phyloP scores from a whole-genome alignment of 2,888 invertebrate species.

The Leptopilina myrica region DNA sequence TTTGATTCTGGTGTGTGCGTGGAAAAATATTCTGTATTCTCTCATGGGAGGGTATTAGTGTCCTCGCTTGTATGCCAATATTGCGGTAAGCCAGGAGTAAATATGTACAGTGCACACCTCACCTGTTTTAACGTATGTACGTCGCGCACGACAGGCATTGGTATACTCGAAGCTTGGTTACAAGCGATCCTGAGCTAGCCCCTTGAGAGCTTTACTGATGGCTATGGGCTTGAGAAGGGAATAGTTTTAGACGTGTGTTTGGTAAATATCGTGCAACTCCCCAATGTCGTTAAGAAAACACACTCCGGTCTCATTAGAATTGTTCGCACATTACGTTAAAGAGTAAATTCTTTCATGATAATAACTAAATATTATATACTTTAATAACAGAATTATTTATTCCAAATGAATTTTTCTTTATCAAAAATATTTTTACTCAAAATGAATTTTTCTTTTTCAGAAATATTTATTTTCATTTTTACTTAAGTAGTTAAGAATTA shows the following conservation, averaged over 20 bases:
- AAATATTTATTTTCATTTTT: no score
- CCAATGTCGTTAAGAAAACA: constrained; percentile 56
- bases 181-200: constrained; percentile 31
- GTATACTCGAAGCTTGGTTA: constrained; percentile 30
- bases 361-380: neutral
- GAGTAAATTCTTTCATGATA: neutral
- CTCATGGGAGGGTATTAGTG: constrained; percentile 42
- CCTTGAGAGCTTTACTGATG: constrained; percentile 2
- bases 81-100: constrained; percentile 47
- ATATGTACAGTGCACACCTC: constrained; percentile 47
- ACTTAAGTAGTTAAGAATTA: no score
- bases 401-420: no score
- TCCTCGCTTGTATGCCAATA: constrained; percentile 43
- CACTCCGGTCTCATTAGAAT: constrained; percentile 52
- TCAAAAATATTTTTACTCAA: no score
- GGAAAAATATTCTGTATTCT: constrained; percentile 26
- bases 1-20: constrained; percentile 3
- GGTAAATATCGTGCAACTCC: constrained; percentile 61
- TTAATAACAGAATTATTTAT: neutral
- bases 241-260: constrained; percentile 55
- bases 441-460: no score
- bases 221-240: neutral
- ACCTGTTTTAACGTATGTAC: constrained; percentile 39
- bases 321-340: constrained; percentile 11
- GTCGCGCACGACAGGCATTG: constrained; percentile 26